A percentile compares a stretch with the other conserved stretches of the same genome.
These are phyloP conservation scores for Erannis defoliaria DNA, from an alignment of 2,888 invertebrate genomes.

Conservation along the genomic window DNA sequence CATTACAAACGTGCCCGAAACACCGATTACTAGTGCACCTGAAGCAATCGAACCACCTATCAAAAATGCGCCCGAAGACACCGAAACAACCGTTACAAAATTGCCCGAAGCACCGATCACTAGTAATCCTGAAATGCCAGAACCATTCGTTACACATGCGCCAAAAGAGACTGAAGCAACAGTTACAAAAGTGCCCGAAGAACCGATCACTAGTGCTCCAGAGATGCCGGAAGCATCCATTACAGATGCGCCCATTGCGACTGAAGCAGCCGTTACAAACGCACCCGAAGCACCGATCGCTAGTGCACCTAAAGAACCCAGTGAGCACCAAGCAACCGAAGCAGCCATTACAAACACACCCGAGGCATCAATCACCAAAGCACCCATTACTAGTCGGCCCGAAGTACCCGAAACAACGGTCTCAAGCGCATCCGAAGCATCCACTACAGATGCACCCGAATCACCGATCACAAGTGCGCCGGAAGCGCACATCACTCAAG, in stretches of 20 bases:
- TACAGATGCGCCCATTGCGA: neutral
- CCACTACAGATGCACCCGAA: slow-evolving; percentile 5
- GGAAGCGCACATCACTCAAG: slow-evolving; percentile 40
- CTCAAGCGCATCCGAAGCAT: slow-evolving; percentile 3
- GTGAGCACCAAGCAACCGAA: too few relatives aligned
- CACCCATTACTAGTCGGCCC: neutral
- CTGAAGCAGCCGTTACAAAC: neutral
- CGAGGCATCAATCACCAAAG: slow-evolving; percentile 13
- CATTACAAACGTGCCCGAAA: slow-evolving; percentile 44
- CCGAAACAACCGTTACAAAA: neutral
- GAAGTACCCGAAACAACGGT: neutral
- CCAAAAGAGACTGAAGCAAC: slow-evolving; percentile 14
- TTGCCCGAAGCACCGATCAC: neutral
- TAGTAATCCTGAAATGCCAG: neutral
- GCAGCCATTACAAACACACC: neutral
- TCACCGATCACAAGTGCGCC: slow-evolving; percentile 3
- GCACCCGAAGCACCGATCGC: slow-evolving; percentile 1
- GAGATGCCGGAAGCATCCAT: slow-evolving; percentile 28
- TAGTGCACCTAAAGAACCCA: neutral
- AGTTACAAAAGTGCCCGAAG: slow-evolving; percentile 5
- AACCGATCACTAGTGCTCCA: slow-evolving; percentile 44
- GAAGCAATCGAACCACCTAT: neutral
- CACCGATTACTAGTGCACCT: slow-evolving; percentile 19
- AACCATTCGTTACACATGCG: too few relatives aligned
- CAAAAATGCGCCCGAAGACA: neutral